phyloP scores from a whole-genome alignment of 2,888 invertebrate genomes.

The Drosophila quasianomalipes region DNA sequence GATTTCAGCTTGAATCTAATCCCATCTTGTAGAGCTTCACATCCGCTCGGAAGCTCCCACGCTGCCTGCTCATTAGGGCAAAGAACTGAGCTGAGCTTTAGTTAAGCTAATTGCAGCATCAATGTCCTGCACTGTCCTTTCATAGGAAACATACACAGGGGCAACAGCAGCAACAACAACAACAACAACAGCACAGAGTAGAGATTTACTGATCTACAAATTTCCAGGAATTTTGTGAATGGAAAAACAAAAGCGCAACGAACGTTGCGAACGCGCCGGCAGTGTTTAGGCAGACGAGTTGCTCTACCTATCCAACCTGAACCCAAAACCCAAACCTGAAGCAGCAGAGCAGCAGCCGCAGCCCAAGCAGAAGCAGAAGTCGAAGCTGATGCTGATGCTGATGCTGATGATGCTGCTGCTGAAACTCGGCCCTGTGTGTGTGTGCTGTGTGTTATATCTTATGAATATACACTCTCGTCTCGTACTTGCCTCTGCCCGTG shows the following conservation, averaged over 20 bases:
- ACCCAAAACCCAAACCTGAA: slow-evolving; percentile 56
- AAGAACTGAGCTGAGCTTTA: slow-evolving; percentile 26
- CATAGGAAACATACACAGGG: slow-evolving; percentile 65
- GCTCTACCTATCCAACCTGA: slow-evolving; percentile 67
- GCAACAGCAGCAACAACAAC: slow-evolving; percentile 15
- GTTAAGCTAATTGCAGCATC: slow-evolving; percentile 66
- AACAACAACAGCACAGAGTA: slow-evolving; percentile 13
- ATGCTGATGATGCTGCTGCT: slow-evolving; percentile 23
- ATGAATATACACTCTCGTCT: slow-evolving; percentile 68
- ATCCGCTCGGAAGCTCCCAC: slow-evolving; percentile 74
- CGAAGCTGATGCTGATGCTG: slow-evolving; percentile 31
- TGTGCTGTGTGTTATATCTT: slow-evolving; percentile 38
- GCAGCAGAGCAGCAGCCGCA: slow-evolving; percentile 28
- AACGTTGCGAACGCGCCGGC: slow-evolving; percentile 37
- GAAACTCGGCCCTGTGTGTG: slow-evolving; percentile 36
- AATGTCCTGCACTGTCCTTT: slow-evolving; percentile 58
- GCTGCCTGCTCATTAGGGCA: slow-evolving; percentile 46
- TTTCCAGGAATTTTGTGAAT: slow-evolving; percentile 79
- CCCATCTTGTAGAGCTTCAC: slow-evolving; percentile 18
- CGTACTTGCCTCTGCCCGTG: slow-evolving; percentile 60
- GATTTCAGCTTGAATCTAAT: slow-evolving; percentile 32
- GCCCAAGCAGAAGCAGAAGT: slow-evolving; percentile 33
- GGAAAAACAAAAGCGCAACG: slow-evolving; percentile 80
- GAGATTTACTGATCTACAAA: slow-evolving; percentile 81
- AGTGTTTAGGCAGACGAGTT: slow-evolving; percentile 47